Percentiles rank a stretch among this genome's conserved stretches.
Conservation (phyloP, 1,140 invertebrate genomes). For the Venturia canescens region DNA sequence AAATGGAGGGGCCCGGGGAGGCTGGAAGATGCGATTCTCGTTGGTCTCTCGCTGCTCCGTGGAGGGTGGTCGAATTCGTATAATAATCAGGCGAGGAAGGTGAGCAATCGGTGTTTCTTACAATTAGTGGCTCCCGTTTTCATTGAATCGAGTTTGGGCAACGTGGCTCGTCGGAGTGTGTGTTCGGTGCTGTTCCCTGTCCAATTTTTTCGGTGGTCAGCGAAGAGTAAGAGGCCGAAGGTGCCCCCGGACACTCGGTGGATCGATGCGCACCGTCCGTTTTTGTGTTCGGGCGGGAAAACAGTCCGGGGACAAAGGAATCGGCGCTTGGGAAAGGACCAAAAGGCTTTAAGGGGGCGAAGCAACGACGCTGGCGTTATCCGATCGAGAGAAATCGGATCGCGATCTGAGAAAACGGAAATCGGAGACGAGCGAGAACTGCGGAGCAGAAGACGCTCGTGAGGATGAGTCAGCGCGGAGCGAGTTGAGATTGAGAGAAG, state of each 20-base stretch:
- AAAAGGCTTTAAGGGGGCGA: too few species aligned
- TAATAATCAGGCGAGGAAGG: not conserved
- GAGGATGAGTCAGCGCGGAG: constrained; percentile 68
- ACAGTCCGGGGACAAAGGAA: too few species aligned
- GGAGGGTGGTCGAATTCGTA: not conserved
- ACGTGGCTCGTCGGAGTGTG: not conserved
- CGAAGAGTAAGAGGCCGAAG: constrained; percentile 15
- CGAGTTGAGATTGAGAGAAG: constrained; percentile 73
- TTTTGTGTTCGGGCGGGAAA: too few species aligned
- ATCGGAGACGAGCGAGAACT: not conserved
- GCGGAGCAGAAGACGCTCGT: constrained; percentile 55
- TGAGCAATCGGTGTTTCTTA: constrained; percentile 33
- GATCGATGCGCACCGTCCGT: not conserved
- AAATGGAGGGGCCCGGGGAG: too few species aligned
- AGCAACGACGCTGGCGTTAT: too few species aligned
- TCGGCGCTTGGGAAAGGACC: too few species aligned
- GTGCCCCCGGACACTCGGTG: too few species aligned
- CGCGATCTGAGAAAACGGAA: not conserved
- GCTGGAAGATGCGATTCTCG: too few species aligned
- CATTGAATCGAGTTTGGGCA: constrained; percentile 13
- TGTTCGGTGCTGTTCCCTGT: too few species aligned
- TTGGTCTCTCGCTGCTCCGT: too few species aligned
- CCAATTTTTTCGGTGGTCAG: constrained; percentile 38
- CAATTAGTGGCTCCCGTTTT: constrained; percentile 20
- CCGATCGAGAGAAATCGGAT: not conserved